Conservation (phyloP, 2,797 vertebrate genomes). For the Leontopithecus rosalia region DNA sequence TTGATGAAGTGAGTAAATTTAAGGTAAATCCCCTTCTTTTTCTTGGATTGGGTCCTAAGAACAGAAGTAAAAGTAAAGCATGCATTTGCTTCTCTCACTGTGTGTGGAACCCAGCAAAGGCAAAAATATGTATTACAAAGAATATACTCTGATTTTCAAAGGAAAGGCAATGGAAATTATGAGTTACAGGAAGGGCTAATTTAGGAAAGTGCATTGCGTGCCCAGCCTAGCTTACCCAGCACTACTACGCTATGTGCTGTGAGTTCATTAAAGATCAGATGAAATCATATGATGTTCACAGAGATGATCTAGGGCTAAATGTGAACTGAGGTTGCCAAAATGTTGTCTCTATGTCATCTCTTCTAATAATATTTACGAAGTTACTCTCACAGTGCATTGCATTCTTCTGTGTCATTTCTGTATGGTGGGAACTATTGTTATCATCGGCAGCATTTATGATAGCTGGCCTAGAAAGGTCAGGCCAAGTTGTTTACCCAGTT, state of each 20-base stretch:
- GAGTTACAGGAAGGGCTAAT: not conserved
- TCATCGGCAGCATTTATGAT: conserved; percentile 27
- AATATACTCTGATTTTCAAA: conserved; percentile 3
- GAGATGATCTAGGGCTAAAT: conserved; percentile 36
- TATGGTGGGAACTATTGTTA: conserved; percentile 19
- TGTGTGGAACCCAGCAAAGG: not conserved
- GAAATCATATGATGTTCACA: conserved; percentile 48
- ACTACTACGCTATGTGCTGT: not conserved
- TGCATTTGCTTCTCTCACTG: not conserved
- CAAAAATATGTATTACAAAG: not conserved
- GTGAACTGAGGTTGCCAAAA: conserved; percentile 34
- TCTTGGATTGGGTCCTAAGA: not conserved
- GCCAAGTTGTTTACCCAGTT: conserved; percentile 65
- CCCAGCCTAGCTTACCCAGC: not conserved
- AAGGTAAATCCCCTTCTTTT: conserved; percentile 84
- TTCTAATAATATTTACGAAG: conserved; percentile 42
- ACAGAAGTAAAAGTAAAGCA: not conserved
- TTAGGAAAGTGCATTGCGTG: not conserved
- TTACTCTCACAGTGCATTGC: not conserved
- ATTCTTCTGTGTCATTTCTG: conserved; percentile 55
- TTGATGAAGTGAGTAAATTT: conserved; percentile 85
- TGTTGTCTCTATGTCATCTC: not conserved
- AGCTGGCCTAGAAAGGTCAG: not conserved
- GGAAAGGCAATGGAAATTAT: not conserved
- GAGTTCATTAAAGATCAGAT: conserved; percentile 32